Evolutionary conservation across 2,113 vertebrate genomes (phyloP), one percentile per base, ranked within the genome.

Genomic region (Toxotes jaculatrix): DNA sequence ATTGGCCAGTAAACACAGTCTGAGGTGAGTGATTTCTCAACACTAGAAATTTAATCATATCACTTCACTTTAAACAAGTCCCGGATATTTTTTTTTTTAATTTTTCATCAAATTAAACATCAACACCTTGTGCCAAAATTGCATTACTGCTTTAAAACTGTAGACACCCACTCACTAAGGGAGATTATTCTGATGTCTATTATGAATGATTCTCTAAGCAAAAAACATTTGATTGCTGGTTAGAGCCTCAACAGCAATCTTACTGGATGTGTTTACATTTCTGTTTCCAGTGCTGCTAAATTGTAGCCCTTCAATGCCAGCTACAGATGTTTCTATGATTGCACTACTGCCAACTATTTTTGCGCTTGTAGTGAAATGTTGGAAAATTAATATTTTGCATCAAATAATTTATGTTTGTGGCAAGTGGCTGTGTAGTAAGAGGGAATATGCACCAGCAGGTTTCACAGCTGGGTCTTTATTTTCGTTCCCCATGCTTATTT

Each of bases 261-360:
- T 68, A 10, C 10, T 67, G 0, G 65, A 43, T 65, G 13, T 66
- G 55, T 74, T 84, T 68, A 21, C 0, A 19, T 66, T 74, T 67
- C 10, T 56, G 31, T 43, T 74, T 66, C 32, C 31, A 75, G 14
- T 32, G 42, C 16, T 17, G 55, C 43, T 79, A 43, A 89, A 87
- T 49, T 55, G 27, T 51, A 78, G 51, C 43, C 31, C 17, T 68
- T 77, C 34, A 36, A 21, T 73, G 1, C 67, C 63, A 12, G 53
- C 60, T 65, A 51, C 62, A 76, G 51, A 84, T 53, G 67, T 79
- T 77, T 57, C 32, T 19, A 0, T 51, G 82, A 87, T 49, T 82
- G 0, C n/a, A 49, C 12, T 51, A 14, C 36, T 61, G 72, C 13
- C 55, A 80, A 72, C 40, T 73, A 69, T 47, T 67, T 78, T 70